Evolutionary conservation across 2,888 invertebrate species (phyloP), one percentile per base, ranked within the genome.

Genomic region (Troides oblongomaculatus): DNA sequence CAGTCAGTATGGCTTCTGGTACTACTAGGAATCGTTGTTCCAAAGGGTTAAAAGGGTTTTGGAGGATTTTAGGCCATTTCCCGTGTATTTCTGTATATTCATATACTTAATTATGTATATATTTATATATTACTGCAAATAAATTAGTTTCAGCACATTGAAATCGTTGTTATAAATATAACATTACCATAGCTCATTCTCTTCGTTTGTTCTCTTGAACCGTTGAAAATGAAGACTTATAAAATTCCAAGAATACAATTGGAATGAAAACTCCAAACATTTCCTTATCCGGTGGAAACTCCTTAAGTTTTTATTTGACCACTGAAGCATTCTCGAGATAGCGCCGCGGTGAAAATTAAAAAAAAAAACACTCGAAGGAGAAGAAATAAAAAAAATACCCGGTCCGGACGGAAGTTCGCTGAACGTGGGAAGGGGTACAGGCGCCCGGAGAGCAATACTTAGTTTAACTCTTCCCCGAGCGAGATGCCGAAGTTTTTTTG

Each of bases 221-320:
- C 10, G 39, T 6, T 10, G 7, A 39, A 39, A 39, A 39, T 0
- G 5, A 39, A 10, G 39, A 10, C 39, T 39, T 6, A 60, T 4
- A 63, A 70, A 61, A 50, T 63, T 59, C 60, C 63, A 71, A 66
- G 70, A 73, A 71, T 68, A 43, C 57, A 64, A 66, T 66, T 62
- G 17, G 61, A 68, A 72, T 59, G 10, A 25, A 21, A 43, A 50
- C 80, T 82, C 81, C 71, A 74, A 36, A 18, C 36, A 57, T 70
- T 72, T 73, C 74, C 5, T 30, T 87, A 80, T 80, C 88, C 88
- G 74, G 81, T 82, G 84, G 87, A 80, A 90, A 88, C 90, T 91
- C 88, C 85, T 89, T 86, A 90, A 91, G 91, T 92, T 92, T 92
- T 92, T 92, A 92, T 92, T 92, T 92, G 92, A 92, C 92, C 92